Evolutionary conservation across 2,113 vertebrate species (phyloP), one percentile per base, ranked within the genome.

Genomic region (Microtus montanus): DNA sequence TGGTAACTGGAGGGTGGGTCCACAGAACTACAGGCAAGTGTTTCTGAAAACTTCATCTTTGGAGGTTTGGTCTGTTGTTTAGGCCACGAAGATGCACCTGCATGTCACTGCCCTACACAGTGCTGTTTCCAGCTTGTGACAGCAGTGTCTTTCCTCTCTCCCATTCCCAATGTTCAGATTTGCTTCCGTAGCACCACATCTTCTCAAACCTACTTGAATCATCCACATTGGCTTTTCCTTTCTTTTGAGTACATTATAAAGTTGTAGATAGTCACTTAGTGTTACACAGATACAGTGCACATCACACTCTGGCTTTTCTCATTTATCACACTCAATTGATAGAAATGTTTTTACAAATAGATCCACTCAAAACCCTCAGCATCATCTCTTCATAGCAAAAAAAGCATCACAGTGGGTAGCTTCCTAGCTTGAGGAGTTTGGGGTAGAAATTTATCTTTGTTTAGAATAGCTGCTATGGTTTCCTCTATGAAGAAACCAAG

Each of bases 401-500:
- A 52, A 68, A 90, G 41, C 13, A 87, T 89, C 66, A 94, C 15
- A 80, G 78, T 64, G 95, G 61, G 77, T 71, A 93, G 75, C 71
- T 35, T 92, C 88, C 30, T 47, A 83, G 90, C 89, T 96, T 61
- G 58, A 30, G 26, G 28, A 20, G n/a, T 78, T 26, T 1, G 9
- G 9, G 35, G 22, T 84, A 95, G 70, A 84, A 70, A 91, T 91
- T 91, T 95, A 28, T 93, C 79, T 91, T 96, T 96, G 85, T 92
- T 89, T 85, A 94, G 87, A 85, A 79, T 92, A 93, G 79, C 71
- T 93, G 88, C 87, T 83, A 89, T 54, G 87, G 33, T 82, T 88
- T 96, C 97, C 95, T 97, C 92, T 96, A 93, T 90, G 94, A 91
- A 74, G 94, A 96, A 93, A 75, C 49, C 41, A 90, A 95, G 89